A percentile compares a stretch with the other conserved stretches of the same genome.
phyloP scores from a whole-genome alignment of 2,113 vertebrate species.

The Ptilorrhoa leucosticta region DNA sequence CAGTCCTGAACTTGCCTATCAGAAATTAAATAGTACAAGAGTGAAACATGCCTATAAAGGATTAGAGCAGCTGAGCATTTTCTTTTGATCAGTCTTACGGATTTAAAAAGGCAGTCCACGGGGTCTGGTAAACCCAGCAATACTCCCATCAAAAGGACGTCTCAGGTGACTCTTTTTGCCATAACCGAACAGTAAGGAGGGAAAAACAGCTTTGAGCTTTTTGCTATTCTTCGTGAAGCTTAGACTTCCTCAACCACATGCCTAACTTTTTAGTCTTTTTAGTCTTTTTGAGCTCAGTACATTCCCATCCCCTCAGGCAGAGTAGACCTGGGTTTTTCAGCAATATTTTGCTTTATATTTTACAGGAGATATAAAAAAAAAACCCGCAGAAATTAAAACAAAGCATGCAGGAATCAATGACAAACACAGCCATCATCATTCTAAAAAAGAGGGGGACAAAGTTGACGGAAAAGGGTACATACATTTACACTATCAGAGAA shows the following conservation, averaged over 20 bases:
- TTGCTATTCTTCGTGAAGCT: background rate
- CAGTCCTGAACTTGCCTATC: constrained; percentile 24
- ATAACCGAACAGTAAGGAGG: background rate
- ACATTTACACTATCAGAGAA: background rate
- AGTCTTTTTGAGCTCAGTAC: background rate
- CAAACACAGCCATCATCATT: background rate
- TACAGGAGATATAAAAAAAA: background rate
- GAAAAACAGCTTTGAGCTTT: background rate
- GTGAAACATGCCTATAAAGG: constrained; percentile 18
- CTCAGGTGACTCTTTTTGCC: background rate
- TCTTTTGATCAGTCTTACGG: constrained; percentile 30
- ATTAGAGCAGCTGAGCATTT: background rate
- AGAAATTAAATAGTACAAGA: constrained; percentile 47
- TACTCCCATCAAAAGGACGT: background rate
- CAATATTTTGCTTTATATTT: background rate
- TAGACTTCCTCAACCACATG: background rate
- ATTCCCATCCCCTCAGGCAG: background rate
- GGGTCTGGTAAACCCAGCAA: constrained; percentile 3
- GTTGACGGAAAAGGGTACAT: background rate
- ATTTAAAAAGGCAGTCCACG: background rate
- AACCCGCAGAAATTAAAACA: background rate
- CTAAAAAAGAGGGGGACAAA: rapidly evolving
- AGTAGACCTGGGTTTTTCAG: background rate
- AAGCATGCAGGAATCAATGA: background rate
- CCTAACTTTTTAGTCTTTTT: background rate